phyloP scores from a whole-genome alignment of 2,797 vertebrate genomes.

The Pygocentrus nattereri region DNA sequence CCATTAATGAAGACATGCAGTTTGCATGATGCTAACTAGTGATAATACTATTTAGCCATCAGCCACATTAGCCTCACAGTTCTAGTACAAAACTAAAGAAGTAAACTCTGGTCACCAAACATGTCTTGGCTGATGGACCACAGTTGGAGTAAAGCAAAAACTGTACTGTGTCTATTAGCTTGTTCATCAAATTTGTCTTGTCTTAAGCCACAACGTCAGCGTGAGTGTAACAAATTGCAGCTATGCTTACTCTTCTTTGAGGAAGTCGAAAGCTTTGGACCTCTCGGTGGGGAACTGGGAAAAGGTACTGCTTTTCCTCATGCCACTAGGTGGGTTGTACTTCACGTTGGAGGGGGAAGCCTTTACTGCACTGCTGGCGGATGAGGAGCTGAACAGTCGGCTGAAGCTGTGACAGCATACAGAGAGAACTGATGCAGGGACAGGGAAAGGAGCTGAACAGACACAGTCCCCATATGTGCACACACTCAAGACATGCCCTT shows the following conservation, averaged over 20 bases:
- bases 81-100: not conserved
- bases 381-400: conserved; percentile 92
- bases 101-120: too few relatives aligned
- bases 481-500: not conserved
- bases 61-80: not conserved
- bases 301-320: conserved; percentile 87
- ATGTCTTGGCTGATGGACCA: too few relatives aligned
- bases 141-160: too few relatives aligned
- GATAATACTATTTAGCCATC: not conserved
- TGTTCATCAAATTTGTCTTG: not conserved
- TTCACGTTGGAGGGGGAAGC: conserved; percentile 85
- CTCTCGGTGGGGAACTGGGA: conserved; percentile 95
- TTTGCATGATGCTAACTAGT: too few relatives aligned
- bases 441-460: not conserved
- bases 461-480: not conserved
- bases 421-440: conserved; percentile 23
- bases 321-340: conserved; percentile 86
- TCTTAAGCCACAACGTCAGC: not conserved
- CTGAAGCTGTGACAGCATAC: conserved; percentile 86
- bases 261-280: conserved; percentile 87
- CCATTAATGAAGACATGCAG: too few relatives aligned
- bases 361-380: conserved; percentile 84
- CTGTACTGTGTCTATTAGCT: too few relatives aligned
- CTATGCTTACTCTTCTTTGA: conserved; percentile 80
- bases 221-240: not conserved